phyloP scores from a whole-genome alignment of 2,113 vertebrate genomes.

The Oncorhynchus clarkii region DNA sequence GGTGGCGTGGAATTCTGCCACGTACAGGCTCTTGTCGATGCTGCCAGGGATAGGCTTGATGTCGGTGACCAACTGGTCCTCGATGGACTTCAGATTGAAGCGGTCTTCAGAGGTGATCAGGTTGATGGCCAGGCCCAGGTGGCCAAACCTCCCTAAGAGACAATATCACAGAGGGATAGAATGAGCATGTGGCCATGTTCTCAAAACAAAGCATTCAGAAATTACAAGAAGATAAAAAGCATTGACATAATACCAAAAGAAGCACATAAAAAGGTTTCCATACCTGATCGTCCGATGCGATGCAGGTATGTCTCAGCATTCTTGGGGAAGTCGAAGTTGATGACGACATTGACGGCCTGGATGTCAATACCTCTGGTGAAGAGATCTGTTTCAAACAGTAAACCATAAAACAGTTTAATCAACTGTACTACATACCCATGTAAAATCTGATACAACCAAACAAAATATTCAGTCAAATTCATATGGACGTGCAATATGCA shows the following conservation, averaged over 20 bases:
- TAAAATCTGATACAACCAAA: too few relatives aligned
- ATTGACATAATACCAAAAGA: neutral
- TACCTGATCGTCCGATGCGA: constrained; percentile 79
- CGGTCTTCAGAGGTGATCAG: constrained; percentile 74
- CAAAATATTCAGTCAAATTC: neutral
- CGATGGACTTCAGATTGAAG: constrained; percentile 73
- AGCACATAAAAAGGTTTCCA: neutral
- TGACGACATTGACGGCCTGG: constrained; percentile 80
- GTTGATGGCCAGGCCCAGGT: constrained; percentile 72
- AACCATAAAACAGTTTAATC: neutral
- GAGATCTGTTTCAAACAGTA: constrained; percentile 60
- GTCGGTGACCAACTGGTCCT: constrained; percentile 74
- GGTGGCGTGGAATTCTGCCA: constrained; percentile 66
- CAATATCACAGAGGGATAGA: neutral
- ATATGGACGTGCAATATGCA: neutral
- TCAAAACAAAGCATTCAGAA: neutral
- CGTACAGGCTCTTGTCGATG: constrained; percentile 75
- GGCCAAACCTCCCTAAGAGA: constrained; percentile 66
- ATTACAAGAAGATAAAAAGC: neutral
- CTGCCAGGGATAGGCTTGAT: constrained; percentile 74
- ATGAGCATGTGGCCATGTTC: neutral
- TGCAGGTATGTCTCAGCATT: constrained; percentile 80
- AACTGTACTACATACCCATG: too few relatives aligned
- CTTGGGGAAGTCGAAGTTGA: constrained; percentile 81
- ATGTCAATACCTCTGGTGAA: constrained; percentile 82